Evolutionary conservation across 1,140 invertebrate genomes (phyloP), one percentile per base, ranked within the genome.

Genomic region (Ceratosolen solmsi): DNA sequence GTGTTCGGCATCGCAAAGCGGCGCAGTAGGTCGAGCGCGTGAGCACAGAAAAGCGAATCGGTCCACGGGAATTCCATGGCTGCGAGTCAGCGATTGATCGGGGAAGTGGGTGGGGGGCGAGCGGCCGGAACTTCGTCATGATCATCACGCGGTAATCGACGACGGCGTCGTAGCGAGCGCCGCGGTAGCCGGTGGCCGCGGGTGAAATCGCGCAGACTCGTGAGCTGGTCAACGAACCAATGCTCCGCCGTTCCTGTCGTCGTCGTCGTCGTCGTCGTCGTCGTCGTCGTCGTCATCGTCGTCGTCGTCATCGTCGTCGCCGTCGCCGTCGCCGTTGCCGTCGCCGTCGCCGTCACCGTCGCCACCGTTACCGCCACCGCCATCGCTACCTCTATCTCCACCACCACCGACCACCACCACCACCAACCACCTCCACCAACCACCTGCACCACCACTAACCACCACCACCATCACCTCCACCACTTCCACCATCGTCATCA

Each of bases 21-120:
- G 49, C 51, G 49, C 77, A 70, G 77, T 70, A 60, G 63, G 77
- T 79, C 77, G 77, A 70, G 63, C 22, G 49, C 38, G 63, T 68
- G 63, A 38, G 33, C 51, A n/a, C 71, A 73, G 73, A 60, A 58
- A 60, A 58, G n/a, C 41, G 58, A 76, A 49, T 51, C 41, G 46
- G 72, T 74, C 51, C 72, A 51, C n/a, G 72, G 72, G 72, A 74
- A 74, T 56, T 74, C 72, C 72, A 54, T 20, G 49, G 70, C 70
- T 13, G 72, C 27, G 70, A 58, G 25, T 15, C 13, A 38, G 63
- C 33, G 56, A 13, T 25, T 30, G n/a, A 1, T 5, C 27, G 51
- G 2, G 33, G 22, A 38, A 13, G 4, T 15, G 1, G 36, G 33
- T 27, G n/a, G 30, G 54, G 33, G 17, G 25, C 2, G 11, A n/a